Percentiles rank a stretch among this genome's conserved stretches.
Conservation (phyloP, 1,140 invertebrate species). For the Psilanteris sp. region DNA sequence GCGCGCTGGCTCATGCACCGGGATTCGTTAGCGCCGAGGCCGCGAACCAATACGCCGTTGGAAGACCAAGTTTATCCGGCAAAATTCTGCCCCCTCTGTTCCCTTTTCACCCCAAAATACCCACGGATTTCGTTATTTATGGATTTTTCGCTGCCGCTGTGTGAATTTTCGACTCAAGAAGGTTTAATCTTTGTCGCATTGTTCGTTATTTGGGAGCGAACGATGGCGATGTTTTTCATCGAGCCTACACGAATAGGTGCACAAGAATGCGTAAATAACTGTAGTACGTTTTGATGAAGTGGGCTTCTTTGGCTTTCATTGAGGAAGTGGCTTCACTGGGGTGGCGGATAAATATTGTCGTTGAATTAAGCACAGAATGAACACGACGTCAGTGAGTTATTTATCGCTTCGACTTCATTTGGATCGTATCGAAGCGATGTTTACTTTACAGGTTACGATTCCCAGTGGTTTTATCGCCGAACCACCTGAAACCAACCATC, state of each 20-base stretch:
- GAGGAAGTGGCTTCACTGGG: background rate
- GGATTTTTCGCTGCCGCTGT: constrained; percentile 17
- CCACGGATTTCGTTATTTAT: constrained; percentile 30
- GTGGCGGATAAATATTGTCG: background rate
- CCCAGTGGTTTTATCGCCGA: too few species aligned
- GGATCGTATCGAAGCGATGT: too few species aligned
- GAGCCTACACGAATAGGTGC: constrained; percentile 6
- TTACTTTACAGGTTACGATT: too few species aligned
- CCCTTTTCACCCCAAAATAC: constrained; percentile 6
- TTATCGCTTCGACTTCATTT: too few species aligned
- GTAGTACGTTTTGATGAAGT: constrained; percentile 6
- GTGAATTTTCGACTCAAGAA: constrained; percentile 33
- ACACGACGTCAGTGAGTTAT: background rate
- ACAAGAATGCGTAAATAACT: constrained; percentile 24
- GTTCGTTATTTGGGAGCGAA: constrained; percentile 32
- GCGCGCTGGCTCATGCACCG: constrained; percentile 41
- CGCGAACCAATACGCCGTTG: constrained; percentile 15
- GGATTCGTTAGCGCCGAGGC: constrained; percentile 14
- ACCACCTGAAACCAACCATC: too few species aligned
- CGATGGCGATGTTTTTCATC: constrained; percentile 14
- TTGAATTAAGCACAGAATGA: background rate
- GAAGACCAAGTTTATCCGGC: background rate
- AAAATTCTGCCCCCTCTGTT: too few species aligned
- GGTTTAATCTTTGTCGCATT: constrained; percentile 26
- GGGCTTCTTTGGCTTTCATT: background rate